Percentiles rank a stretch among this genome's conserved stretches.
Evolutionary conservation across 2,888 invertebrate genomes (phyloP).

Genomic region (Cremastinae sp.): DNA sequence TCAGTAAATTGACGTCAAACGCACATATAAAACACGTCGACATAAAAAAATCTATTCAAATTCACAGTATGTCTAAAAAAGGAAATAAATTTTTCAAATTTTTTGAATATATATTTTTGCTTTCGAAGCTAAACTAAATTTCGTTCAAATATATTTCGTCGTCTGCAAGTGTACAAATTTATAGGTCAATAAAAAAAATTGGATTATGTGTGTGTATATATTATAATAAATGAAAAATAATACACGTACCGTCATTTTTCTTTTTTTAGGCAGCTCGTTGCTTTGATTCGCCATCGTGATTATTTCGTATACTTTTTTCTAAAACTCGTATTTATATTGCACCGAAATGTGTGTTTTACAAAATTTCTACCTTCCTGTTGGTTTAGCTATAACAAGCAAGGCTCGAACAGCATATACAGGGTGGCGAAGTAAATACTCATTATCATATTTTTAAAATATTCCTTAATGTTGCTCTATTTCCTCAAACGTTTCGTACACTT

Average conservation of each 20-base stretch:
- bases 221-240: constrained; percentile 12
- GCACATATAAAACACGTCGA: too few relatives aligned
- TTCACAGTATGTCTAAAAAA: too few relatives aligned
- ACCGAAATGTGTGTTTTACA: background rate
- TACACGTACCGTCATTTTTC: constrained; percentile 71
- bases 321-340: constrained; percentile 1
- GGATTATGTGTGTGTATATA: background rate
- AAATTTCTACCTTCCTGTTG: constrained; percentile 6
- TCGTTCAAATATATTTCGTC: too few relatives aligned
- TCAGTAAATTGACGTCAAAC: too few relatives aligned
- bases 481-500: constrained; percentile 1
- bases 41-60: too few relatives aligned
- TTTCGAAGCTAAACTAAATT: too few relatives aligned
- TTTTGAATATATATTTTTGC: too few relatives aligned
- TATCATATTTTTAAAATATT: background rate
- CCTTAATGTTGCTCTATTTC: background rate
- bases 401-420: constrained; percentile 1
- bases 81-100: too few relatives aligned
- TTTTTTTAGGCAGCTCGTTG: constrained; percentile 68
- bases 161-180: too few relatives aligned
- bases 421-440: constrained; percentile 7
- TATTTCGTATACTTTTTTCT: constrained; percentile 10
- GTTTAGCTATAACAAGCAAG: constrained; percentile 11
- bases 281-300: constrained; percentile 58
- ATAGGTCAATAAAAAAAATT: background rate